Percentiles rank a stretch among this genome's conserved stretches.
phyloP scores from a whole-genome alignment of 2,888 invertebrate genomes.

The Xestoiulus laeticollis region DNA sequence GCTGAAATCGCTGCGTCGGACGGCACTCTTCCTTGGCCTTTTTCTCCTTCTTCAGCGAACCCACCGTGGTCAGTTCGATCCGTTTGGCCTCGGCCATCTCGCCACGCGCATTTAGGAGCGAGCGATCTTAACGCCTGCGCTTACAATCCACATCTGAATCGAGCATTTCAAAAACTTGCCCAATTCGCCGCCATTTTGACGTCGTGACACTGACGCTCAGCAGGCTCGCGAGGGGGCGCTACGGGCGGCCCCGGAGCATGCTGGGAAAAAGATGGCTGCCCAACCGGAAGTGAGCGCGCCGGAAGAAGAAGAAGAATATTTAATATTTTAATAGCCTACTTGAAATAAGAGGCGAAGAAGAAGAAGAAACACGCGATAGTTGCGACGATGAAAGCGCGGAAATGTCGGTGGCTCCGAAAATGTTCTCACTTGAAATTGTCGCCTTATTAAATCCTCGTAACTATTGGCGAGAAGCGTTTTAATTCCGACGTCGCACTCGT shows the following conservation, averaged over 20 bases:
- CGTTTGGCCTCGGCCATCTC: slow-evolving; percentile 78
- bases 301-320: no score
- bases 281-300: no score
- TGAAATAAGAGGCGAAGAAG: no score
- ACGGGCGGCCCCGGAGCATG: not conserved
- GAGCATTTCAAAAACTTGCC: slow-evolving; percentile 57
- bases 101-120: not conserved
- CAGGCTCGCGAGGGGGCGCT: not conserved
- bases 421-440: no score
- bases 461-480: no score
- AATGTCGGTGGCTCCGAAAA: no score
- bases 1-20: slow-evolving; percentile 82
- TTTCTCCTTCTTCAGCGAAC: slow-evolving; percentile 75
- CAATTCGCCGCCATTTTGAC: slow-evolving; percentile 58
- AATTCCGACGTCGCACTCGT: no score
- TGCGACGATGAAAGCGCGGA: no score
- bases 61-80: slow-evolving; percentile 75
- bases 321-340: no score
- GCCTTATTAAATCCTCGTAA: no score
- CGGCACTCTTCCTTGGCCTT: slow-evolving; percentile 64
- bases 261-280: no score
- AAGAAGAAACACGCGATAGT: no score
- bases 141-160: slow-evolving; percentile 6
- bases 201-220: not conserved
- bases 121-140: not conserved